Evolutionary conservation across 2,888 invertebrate genomes (phyloP).

Genomic region (Lycaena phlaeas): DNA sequence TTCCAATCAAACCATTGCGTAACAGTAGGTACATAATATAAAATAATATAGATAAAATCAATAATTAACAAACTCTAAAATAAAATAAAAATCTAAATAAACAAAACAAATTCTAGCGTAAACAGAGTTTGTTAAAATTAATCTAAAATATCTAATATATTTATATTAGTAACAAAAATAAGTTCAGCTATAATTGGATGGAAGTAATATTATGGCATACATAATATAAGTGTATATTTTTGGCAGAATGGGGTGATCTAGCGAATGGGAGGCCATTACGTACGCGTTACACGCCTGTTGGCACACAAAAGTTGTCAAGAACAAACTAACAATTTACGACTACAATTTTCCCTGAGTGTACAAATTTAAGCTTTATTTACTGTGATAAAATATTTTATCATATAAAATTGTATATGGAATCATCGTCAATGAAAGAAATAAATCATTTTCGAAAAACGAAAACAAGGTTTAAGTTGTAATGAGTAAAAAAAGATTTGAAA

Average conservation of each 20-base stretch:
- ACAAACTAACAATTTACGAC: conserved; percentile 13
- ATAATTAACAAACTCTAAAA: too few relatives aligned
- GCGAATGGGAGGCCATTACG: conserved; percentile 9
- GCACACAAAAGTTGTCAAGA: conserved; percentile 12
- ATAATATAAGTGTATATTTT: conserved; percentile 9
- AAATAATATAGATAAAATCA: too few relatives aligned
- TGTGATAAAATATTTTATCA: conserved; percentile 9
- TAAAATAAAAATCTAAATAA: too few relatives aligned
- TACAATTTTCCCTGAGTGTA: conserved; percentile 9
- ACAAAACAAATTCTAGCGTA: too few relatives aligned
- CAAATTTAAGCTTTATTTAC: conserved; percentile 8
- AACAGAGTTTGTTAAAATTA: too few relatives aligned
- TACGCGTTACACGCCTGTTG: conserved; percentile 11
- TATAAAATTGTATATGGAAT: too few relatives aligned
- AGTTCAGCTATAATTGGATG: not conserved
- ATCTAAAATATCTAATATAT: too few relatives aligned
- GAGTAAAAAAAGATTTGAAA: too few relatives aligned
- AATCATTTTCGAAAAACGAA: not conserved
- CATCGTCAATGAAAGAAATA: too few relatives aligned
- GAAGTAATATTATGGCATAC: not conserved
- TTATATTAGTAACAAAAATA: not conserved
- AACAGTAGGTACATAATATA: too few relatives aligned
- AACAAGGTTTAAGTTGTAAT: too few relatives aligned
- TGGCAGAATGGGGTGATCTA: conserved; percentile 6
- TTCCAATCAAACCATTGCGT: too few relatives aligned